These are phyloP conservation scores for Cheilosia variabilis DNA, from an alignment of 2,888 invertebrate genomes.

Conservation along the genomic window DNA sequence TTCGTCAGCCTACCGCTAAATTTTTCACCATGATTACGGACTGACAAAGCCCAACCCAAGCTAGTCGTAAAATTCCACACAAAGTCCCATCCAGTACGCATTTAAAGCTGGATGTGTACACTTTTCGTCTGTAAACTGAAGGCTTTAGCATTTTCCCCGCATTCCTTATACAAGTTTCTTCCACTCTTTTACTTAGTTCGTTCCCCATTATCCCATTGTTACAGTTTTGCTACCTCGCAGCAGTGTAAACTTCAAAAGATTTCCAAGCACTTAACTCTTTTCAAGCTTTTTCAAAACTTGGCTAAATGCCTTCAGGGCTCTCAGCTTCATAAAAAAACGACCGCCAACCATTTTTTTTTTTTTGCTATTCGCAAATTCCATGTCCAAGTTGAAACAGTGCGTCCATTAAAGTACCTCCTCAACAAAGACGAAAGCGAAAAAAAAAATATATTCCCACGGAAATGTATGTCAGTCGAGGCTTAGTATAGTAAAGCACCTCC, in stretches of 20 bases:
- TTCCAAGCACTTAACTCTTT: constrained; percentile 24
- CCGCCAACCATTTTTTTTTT: neutral
- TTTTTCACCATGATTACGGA: too few species aligned
- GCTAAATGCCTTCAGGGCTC: constrained; percentile 7
- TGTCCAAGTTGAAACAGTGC: constrained; percentile 16
- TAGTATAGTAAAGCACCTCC: constrained; percentile 13
- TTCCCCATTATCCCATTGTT: too few species aligned
- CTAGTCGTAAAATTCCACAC: too few species aligned
- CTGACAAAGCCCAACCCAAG: too few species aligned
- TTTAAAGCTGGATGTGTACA: too few species aligned
- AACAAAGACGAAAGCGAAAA: constrained; percentile 9
- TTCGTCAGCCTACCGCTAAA: too few species aligned
- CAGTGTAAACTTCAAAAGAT: constrained; percentile 3
- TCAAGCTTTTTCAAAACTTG: constrained; percentile 1
- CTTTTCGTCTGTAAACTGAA: too few species aligned
- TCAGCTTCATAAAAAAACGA: neutral
- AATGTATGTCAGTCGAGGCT: constrained; percentile 59
- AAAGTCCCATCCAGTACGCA: too few species aligned
- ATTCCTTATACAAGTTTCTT: too few species aligned
- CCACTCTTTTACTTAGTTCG: too few species aligned
- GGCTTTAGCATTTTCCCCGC: too few species aligned
- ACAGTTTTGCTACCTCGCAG: neutral
- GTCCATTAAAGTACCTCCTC: constrained; percentile 14
- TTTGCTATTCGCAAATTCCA: neutral
- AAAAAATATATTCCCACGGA: constrained; percentile 10